These are phyloP conservation scores for Palythoa grandis DNA, from an alignment of 92 coral and sea anemone species.

Conservation along the genomic window DNA sequence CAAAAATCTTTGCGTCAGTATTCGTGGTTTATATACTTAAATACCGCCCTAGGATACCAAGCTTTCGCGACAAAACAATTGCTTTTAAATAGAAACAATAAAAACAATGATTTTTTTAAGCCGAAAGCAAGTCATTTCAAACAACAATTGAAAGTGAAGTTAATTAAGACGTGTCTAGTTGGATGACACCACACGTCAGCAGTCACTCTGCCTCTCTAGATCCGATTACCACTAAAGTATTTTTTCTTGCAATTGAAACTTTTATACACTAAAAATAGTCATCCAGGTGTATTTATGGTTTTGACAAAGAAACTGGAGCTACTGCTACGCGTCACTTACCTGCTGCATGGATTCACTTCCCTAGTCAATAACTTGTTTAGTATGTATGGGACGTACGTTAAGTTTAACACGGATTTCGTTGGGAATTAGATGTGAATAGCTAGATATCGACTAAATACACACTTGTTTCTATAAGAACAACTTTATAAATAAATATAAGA, in stretches of 20 bases:
- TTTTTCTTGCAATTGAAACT: not conserved
- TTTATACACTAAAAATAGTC: too few relatives aligned
- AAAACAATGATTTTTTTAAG: not conserved
- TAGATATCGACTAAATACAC: too few relatives aligned
- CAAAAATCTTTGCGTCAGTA: not conserved
- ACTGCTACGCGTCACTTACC: too few relatives aligned
- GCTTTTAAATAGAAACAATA: not conserved
- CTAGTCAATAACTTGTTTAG: too few relatives aligned
- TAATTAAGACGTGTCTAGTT: not conserved
- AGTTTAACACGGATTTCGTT: too few relatives aligned
- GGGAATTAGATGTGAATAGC: too few relatives aligned
- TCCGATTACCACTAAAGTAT: not conserved
- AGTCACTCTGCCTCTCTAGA: not conserved
- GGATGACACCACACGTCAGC: not conserved
- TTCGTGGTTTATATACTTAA: not conserved
- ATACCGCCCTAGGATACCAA: slow-evolving; percentile 3
- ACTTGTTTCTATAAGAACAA: too few relatives aligned
- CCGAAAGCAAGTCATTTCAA: not conserved
- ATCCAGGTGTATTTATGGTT: too few relatives aligned
- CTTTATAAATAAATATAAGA: too few relatives aligned
- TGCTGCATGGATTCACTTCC: too few relatives aligned
- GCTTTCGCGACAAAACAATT: not conserved
- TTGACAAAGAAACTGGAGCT: too few relatives aligned
- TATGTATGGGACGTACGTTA: too few relatives aligned
- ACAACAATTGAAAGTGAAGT: not conserved